phyloP scores from a whole-genome alignment of 1,140 invertebrate genomes.

The Trigoniulus corallinus region DNA sequence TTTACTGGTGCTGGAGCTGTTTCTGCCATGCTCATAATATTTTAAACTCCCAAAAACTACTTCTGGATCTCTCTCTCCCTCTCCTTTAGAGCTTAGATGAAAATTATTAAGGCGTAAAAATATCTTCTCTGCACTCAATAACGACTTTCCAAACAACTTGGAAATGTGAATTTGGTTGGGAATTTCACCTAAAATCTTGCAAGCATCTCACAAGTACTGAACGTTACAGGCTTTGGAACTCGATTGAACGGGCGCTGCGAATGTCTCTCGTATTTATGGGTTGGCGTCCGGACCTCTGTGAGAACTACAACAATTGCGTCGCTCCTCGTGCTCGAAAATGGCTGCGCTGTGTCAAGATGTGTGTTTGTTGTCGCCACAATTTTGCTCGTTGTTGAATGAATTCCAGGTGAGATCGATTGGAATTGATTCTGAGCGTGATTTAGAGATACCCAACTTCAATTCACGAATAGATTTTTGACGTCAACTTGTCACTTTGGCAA shows the following conservation, averaged over 20 bases:
- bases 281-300: constrained; percentile 1
- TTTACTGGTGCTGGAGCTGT: neutral
- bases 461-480: too few relatives aligned
- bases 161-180: neutral
- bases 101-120: neutral
- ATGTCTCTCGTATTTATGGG: neutral
- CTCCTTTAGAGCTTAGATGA: neutral
- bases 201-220: too few relatives aligned
- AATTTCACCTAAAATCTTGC: neutral
- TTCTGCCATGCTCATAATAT: neutral
- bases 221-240: too few relatives aligned
- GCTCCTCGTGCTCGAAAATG: constrained; percentile 4
- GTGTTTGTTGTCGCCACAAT: constrained; percentile 3
- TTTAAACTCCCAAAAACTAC: too few relatives aligned
- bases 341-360: neutral
- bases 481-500: too few relatives aligned
- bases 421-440: too few relatives aligned
- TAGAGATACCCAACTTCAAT: too few relatives aligned
- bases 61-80: too few relatives aligned
- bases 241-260: neutral
- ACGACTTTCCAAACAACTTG: neutral
- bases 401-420: too few relatives aligned
- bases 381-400: neutral
- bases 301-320: constrained; percentile 5
- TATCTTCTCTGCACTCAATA: neutral